These are phyloP conservation scores for Ciconia nigra DNA, from an alignment of 2,797 vertebrate species.

Conservation along the genomic window DNA sequence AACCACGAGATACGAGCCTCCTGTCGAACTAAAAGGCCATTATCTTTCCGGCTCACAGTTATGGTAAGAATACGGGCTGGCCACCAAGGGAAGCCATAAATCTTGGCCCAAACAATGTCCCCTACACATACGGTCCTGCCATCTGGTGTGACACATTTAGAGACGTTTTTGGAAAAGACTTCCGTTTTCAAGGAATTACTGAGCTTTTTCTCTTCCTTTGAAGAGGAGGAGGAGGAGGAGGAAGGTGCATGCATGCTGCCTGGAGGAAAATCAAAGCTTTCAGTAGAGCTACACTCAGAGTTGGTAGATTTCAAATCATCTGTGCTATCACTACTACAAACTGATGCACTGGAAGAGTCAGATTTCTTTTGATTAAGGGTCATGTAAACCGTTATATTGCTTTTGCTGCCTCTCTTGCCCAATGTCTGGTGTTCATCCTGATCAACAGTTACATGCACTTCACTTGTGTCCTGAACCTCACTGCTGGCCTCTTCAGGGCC, in stretches of 20 bases:
- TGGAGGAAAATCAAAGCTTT: constrained; percentile 88
- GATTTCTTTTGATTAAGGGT: constrained; percentile 86
- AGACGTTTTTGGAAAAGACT: constrained; percentile 95
- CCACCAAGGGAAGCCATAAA: constrained; percentile 99
- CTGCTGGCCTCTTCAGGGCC: constrained; percentile 79
- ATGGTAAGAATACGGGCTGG: constrained; percentile 93
- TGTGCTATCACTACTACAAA: constrained; percentile 89
- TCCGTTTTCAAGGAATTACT: constrained; percentile 90
- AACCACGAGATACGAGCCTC: constrained; percentile 97
- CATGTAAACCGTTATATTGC: constrained; percentile 88
- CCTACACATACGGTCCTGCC: constrained; percentile 94
- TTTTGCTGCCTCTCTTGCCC: constrained; percentile 84
- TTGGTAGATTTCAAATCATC: constrained; percentile 88
- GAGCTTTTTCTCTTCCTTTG: constrained; percentile 86
- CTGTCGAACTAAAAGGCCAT: constrained; percentile 88
- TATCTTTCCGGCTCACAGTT: constrained; percentile 91
- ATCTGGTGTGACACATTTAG: constrained; percentile 89
- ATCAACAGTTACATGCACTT: constrained; percentile 78
- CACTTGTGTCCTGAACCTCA: constrained; percentile 79
- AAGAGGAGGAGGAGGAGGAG: constrained; percentile 76
- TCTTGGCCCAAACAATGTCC: constrained; percentile 99
- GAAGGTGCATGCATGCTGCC: constrained; percentile 82
- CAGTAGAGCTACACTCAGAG: constrained; percentile 92
- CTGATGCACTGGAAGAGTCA: constrained; percentile 86
- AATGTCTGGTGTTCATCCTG: constrained; percentile 80